These are phyloP conservation scores for Acromyrmex heyeri DNA, from an alignment of 1,140 invertebrate species.

Conservation along the genomic window DNA sequence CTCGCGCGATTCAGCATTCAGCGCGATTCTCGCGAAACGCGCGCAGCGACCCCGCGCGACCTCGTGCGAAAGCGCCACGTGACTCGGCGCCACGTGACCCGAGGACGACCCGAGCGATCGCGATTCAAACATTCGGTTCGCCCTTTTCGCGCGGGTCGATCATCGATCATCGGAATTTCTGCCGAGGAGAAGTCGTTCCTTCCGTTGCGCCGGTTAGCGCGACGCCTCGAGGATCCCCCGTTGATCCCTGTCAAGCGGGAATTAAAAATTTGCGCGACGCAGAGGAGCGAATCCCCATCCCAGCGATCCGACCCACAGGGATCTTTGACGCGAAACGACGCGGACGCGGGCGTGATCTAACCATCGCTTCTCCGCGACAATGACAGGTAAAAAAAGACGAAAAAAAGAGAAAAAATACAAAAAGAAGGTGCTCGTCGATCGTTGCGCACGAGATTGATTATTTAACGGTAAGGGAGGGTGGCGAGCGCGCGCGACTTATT, in stretches of 20 bases:
- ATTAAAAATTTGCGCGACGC: too few species aligned
- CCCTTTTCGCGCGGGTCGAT: slow-evolving; percentile 32
- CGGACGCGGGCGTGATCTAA: background rate
- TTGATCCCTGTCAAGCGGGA: background rate
- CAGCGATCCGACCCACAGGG: too few species aligned
- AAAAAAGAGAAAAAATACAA: too few species aligned
- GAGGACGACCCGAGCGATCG: slow-evolving; percentile 4
- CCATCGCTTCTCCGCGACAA: background rate
- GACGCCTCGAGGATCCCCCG: background rate
- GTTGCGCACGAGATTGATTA: slow-evolving; percentile 77
- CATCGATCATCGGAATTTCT: slow-evolving; percentile 36
- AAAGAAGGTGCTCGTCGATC: slow-evolving; percentile 24
- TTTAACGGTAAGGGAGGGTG: slow-evolving; percentile 73
- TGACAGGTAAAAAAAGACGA: slow-evolving; percentile 1
- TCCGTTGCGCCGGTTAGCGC: too few species aligned
- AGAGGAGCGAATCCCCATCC: too few species aligned
- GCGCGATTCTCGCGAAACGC: slow-evolving; percentile 24
- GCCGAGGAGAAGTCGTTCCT: background rate
- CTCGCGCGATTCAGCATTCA: background rate
- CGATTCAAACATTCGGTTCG: slow-evolving; percentile 50
- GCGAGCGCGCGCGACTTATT: slow-evolving; percentile 74
- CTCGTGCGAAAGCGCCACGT: slow-evolving; percentile 69
- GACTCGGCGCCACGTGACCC: slow-evolving; percentile 69
- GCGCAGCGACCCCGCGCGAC: slow-evolving; percentile 52
- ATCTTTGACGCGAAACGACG: too few species aligned